Evolutionary conservation across 2,113 vertebrate species (phyloP), one percentile per base, ranked within the genome.

Genomic region (Seriola dumerili): DNA sequence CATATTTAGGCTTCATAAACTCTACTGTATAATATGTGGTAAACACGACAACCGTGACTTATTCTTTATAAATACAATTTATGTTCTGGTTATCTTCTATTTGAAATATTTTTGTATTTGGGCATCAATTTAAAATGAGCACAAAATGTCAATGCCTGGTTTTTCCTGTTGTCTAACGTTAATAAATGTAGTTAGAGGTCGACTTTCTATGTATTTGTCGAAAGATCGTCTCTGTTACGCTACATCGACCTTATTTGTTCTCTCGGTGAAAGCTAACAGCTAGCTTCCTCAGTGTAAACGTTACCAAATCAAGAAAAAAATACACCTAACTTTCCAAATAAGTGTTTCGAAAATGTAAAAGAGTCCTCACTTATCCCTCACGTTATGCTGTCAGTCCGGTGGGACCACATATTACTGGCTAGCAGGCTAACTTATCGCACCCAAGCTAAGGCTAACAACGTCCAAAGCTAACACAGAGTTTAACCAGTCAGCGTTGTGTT

Each of bases 311-410:
- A 34, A 0, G 5, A 23, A 16, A 58, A 55, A 55, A 72, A 82
- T 8, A 42, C 19, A 58, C 13, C 14, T 17, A 52, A 46, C 13
- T 62, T 25, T 38, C 3, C 2, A 5, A 36, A 58, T 2, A 58
- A 54, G 21, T 21, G 8, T 25, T 38, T 62, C 29, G 6, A 25
- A 57, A 70, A 72, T 12, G 23, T 55, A 32, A 52, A 68, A 14
- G 32, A 62, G 4, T 17, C 3, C 1, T 55, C 21, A 1, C 4
- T 34, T 3, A 2, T 8, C 48, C 40, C 46, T 58, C n/a, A 14
- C n/a, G 36, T 9, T 40, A 76, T 81, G 89, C 73, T 92, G 91
- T 91, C 92, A 93, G 76, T 81, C 29, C 46, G 23, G 9, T 61
- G 48, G 13, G 25, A 71, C 7, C 5, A 36, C 40, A 80, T 59